Evolutionary conservation across 2,797 vertebrate species (phyloP).

Genomic region (Harpagifer antarcticus): DNA sequence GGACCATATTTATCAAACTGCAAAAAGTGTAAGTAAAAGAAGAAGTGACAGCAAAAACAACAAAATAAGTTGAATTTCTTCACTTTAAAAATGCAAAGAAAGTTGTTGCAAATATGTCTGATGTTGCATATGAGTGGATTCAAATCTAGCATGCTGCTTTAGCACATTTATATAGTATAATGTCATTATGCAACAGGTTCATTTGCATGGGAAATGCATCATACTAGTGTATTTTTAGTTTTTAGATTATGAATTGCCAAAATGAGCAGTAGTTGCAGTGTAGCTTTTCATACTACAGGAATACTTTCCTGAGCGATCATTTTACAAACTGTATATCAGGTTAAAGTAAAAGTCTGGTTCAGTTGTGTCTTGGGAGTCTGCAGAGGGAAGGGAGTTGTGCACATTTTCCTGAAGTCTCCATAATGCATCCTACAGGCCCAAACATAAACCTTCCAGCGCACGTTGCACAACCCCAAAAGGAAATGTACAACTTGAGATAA

Average conservation of each 20-base stretch:
- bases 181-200: neutral
- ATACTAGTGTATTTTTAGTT: neutral
- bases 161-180: neutral
- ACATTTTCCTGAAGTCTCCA: slow-evolving; percentile 49
- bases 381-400: slow-evolving; percentile 40
- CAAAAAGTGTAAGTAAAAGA: neutral
- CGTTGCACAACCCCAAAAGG: slow-evolving; percentile 55
- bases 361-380: slow-evolving; percentile 29
- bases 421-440: slow-evolving; percentile 61
- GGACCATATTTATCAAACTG: neutral
- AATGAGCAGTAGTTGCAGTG: neutral
- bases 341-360: slow-evolving; percentile 31
- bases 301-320: neutral
- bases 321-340: slow-evolving; percentile 9
- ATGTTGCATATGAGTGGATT: neutral
- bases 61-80: no score
- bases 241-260: neutral
- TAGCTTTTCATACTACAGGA: neutral
- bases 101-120: neutral
- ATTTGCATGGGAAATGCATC: slow-evolving; percentile 23
- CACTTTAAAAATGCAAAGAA: no score
- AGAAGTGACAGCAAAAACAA: no score
- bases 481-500: slow-evolving; percentile 73
- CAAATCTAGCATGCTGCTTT: neutral
- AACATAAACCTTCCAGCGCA: slow-evolving; percentile 59